phyloP scores from a whole-genome alignment of 2,113 vertebrate genomes.

The Epinephelus fuscoguttatus region DNA sequence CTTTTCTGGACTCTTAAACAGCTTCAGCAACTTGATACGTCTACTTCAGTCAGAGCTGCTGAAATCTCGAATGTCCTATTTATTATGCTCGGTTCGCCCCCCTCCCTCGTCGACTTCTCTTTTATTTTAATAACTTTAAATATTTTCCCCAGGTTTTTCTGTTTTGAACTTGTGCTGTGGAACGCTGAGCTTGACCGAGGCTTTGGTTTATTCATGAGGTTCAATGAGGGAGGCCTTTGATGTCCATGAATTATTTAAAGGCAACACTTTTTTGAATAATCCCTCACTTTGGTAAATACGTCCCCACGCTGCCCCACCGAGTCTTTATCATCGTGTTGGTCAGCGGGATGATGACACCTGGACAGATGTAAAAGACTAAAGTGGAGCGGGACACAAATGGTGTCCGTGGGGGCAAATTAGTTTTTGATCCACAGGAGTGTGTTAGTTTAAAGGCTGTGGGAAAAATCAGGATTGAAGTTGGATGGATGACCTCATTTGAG shows the following conservation, averaged over 20 bases:
- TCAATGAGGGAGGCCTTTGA: constrained; percentile 79
- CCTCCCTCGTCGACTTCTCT: constrained; percentile 25
- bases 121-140: constrained; percentile 61
- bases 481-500: background rate
- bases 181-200: constrained; percentile 68
- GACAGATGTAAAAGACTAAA: background rate
- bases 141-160: constrained; percentile 52
- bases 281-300: constrained; percentile 67
- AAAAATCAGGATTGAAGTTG: too few species aligned
- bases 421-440: background rate
- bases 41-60: constrained; percentile 4
- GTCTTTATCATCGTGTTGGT: constrained; percentile 18
- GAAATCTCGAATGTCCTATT: constrained; percentile 47
- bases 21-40: constrained; percentile 36
- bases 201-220: constrained; percentile 82
- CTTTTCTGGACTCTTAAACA: constrained; percentile 33
- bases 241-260: constrained; percentile 80
- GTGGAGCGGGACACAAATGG: background rate
- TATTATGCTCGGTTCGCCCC: constrained; percentile 3
- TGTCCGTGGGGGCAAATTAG: background rate
- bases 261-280: constrained; percentile 67
- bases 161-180: constrained; percentile 57
- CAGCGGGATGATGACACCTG: constrained; percentile 21
- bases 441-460: too few species aligned
- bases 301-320: constrained; percentile 16